phyloP scores from a whole-genome alignment of 1,140 invertebrate genomes.

The Bombus picipes region DNA sequence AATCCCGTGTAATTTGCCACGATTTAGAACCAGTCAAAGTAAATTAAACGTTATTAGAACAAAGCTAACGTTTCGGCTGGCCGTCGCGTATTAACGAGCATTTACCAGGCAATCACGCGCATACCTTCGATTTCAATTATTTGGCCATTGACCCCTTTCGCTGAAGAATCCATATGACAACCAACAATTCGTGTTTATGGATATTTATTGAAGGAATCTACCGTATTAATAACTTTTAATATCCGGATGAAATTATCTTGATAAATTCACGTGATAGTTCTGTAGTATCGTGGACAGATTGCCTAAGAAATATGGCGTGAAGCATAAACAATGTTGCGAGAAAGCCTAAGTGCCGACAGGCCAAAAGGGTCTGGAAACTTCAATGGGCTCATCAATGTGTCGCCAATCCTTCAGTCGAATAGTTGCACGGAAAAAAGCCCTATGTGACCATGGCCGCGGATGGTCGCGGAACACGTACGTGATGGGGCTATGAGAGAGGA shows the following conservation, averaged over 20 bases:
- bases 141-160: background rate
- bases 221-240: background rate
- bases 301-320: too few relatives aligned
- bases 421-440: too few relatives aligned
- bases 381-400: too few relatives aligned
- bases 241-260: background rate
- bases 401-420: too few relatives aligned
- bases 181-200: background rate
- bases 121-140: constrained; percentile 11
- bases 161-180: background rate
- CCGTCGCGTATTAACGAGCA: background rate
- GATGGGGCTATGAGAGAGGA: too few relatives aligned
- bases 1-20: constrained; percentile 35
- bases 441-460: too few relatives aligned
- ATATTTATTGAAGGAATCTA: background rate
- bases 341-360: too few relatives aligned
- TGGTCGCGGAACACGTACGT: too few relatives aligned
- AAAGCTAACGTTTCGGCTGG: background rate
- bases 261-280: background rate
- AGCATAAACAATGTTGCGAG: too few relatives aligned
- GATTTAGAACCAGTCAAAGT: constrained; percentile 32
- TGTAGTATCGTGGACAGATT: too few relatives aligned
- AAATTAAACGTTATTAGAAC: constrained; percentile 48
- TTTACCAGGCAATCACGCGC: background rate
- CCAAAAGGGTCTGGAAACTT: too few relatives aligned